These are phyloP conservation scores for Zelostemma sp. DNA, from an alignment of 1,140 invertebrate genomes.

Conservation along the genomic window DNA sequence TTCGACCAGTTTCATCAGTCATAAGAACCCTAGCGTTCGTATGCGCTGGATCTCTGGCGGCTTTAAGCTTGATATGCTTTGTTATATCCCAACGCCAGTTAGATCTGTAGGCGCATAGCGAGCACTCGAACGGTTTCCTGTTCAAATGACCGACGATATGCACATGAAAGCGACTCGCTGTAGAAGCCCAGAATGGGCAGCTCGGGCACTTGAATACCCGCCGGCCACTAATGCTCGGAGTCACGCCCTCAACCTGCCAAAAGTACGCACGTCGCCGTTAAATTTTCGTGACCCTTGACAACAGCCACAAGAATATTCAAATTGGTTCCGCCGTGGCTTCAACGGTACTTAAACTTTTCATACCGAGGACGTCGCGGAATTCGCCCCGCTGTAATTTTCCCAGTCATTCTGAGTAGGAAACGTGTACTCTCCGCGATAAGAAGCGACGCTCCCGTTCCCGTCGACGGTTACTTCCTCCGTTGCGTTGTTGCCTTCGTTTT, in stretches of 20 bases:
- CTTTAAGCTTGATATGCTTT: slow-evolving; percentile 93
- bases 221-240: slow-evolving; percentile 63
- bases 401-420: slow-evolving; percentile 58
- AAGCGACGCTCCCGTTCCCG: slow-evolving; percentile 48
- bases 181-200: slow-evolving; percentile 90
- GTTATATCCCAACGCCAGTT: slow-evolving; percentile 98
- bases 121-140: slow-evolving; percentile 95
- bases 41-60: slow-evolving; percentile 84
- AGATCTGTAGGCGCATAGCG: slow-evolving; percentile 90
- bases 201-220: slow-evolving; percentile 90
- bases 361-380: slow-evolving; percentile 61
- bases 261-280: slow-evolving; percentile 17
- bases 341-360: no score
- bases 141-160: slow-evolving; percentile 93
- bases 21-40: slow-evolving; percentile 84
- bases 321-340: no score
- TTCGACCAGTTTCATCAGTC: slow-evolving; percentile 90
- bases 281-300: no score
- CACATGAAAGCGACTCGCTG: slow-evolving; percentile 92
- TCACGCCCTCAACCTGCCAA: slow-evolving; percentile 59
- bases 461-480: slow-evolving; percentile 47
- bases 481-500: slow-evolving; percentile 61
- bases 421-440: slow-evolving; percentile 59
- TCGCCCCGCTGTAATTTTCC: slow-evolving; percentile 45
- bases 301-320: no score